A percentile compares a stretch with the other conserved stretches of the same genome.
Evolutionary conservation across 2,888 invertebrate species (phyloP).

Genomic region (Ophion slaviceki): DNA sequence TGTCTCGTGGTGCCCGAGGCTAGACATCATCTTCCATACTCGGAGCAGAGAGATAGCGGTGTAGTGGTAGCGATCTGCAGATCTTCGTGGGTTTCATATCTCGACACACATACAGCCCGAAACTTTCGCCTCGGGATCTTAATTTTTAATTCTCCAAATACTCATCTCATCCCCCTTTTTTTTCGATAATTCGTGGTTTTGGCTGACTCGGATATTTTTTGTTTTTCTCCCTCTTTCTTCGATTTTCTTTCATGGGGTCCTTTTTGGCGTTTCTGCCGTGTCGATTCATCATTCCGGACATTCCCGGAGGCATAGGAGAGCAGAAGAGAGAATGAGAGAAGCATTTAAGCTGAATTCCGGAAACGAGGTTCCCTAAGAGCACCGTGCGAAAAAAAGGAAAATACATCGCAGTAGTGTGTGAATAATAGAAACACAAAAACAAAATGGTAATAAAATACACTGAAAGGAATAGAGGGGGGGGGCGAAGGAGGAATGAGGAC

Average conservation of each 20-base stretch:
- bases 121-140: conserved; percentile 27
- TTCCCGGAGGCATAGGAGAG: conserved; percentile 17
- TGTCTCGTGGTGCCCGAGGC: conserved; percentile 40
- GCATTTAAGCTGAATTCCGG: not conserved
- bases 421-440: not conserved
- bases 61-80: not conserved
- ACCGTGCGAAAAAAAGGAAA: conserved; percentile 9
- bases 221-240: conserved; percentile 29
- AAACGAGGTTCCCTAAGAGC: not conserved
- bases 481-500: not conserved
- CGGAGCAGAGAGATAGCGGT: not conserved
- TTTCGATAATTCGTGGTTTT: conserved; percentile 53
- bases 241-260: conserved; percentile 26
- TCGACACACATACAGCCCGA: conserved; percentile 10
- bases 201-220: conserved; percentile 6
- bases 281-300: conserved; percentile 27
- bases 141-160: conserved; percentile 30
- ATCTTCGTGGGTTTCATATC: conserved; percentile 49
- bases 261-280: not conserved
- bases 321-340: not conserved
- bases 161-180: conserved; percentile 5
- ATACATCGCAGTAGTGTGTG: conserved; percentile 3
- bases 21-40: conserved; percentile 22
- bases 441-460: too few species aligned
- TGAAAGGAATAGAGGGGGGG: not conserved